Percentiles rank a stretch among this genome's conserved stretches.
Evolutionary conservation across 2,113 vertebrate species (phyloP).

Genomic region (Hippocampus barbouri): DNA sequence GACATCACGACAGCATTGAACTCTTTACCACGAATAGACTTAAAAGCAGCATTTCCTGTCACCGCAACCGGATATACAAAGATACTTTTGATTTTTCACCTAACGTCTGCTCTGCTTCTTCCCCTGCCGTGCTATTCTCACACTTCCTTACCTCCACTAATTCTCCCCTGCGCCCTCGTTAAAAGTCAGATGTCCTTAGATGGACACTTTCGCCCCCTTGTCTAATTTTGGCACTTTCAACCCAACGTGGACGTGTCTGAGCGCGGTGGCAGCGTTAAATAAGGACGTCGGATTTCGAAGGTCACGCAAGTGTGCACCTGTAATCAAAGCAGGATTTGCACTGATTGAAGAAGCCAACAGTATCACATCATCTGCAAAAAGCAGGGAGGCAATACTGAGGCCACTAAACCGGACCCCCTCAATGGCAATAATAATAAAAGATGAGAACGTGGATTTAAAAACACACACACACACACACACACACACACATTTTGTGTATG

Average conservation of each 20-base stretch:
- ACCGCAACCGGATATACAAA: slow-evolving; percentile 8
- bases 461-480: too few species aligned
- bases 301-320: slow-evolving; percentile 12
- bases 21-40: slow-evolving; percentile 23
- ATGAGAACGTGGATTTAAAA: background rate
- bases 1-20: slow-evolving; percentile 56
- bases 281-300: slow-evolving; percentile 13
- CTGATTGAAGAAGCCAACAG: too few species aligned
- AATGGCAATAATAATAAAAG: background rate
- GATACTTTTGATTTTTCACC: background rate
- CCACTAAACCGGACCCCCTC: too few species aligned
- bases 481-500: background rate
- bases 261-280: slow-evolving; percentile 30
- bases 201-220: slow-evolving; percentile 30
- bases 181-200: slow-evolving; percentile 19
- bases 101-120: background rate
- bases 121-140: background rate
- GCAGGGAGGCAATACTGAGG: too few species aligned
- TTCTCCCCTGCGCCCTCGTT: background rate
- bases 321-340: slow-evolving; percentile 31
- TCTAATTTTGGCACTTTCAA: slow-evolving; percentile 41
- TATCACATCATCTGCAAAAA: too few species aligned
- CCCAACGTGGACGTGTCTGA: slow-evolving; percentile 6
- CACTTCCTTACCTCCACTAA: background rate
- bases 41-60: slow-evolving; percentile 42